These are phyloP conservation scores for Melitaea cinxia DNA, from an alignment of 1,140 invertebrate genomes.

Conservation along the genomic window DNA sequence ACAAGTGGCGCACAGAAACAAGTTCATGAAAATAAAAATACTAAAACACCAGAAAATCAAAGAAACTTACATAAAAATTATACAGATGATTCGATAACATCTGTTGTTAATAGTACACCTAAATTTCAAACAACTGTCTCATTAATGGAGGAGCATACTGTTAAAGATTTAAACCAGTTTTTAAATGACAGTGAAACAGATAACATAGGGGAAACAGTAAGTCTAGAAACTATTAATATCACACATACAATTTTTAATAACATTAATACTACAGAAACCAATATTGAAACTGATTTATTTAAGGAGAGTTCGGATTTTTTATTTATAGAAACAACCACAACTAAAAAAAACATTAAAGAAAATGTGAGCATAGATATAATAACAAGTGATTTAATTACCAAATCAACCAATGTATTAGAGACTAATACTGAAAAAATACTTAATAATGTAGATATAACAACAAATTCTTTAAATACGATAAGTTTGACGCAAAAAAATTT, in stretches of 20 bases:
- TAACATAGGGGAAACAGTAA: not conserved
- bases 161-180: not conserved
- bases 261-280: not conserved
- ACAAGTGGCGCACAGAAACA: constrained; percentile 59
- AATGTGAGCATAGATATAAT: not conserved
- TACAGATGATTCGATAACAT: constrained; percentile 20
- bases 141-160: not conserved
- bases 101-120: constrained; percentile 9
- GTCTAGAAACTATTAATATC: not conserved
- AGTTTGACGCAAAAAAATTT: not conserved
- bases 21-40: constrained; percentile 73
- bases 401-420: not conserved
- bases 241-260: not conserved
- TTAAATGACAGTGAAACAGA: not conserved
- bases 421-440: not conserved
- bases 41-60: constrained; percentile 76
- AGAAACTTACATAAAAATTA: constrained; percentile 66
- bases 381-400: not conserved
- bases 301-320: constrained; percentile 1
- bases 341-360: not conserved
- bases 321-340: not conserved
- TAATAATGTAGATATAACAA: not conserved
- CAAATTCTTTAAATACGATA: not conserved
- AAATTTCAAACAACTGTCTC: constrained; percentile 4
- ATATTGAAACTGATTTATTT: not conserved